A percentile compares a stretch with the other conserved stretches of the same genome.
Conservation (phyloP, 1,140 invertebrate species). For the Sitophilus oryzae region DNA sequence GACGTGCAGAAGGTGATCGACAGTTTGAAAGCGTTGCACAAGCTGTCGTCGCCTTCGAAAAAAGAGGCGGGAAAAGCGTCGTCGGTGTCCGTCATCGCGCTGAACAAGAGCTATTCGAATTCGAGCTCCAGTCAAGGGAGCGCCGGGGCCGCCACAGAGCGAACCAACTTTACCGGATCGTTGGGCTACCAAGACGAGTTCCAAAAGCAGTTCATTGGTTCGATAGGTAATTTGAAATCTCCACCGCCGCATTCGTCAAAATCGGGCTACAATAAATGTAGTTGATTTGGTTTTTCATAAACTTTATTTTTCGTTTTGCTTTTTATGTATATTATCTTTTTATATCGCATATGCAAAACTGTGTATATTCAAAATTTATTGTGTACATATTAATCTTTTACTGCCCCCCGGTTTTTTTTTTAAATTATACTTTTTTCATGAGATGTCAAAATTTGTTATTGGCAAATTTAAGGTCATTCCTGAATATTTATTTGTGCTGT, state of each 20-base stretch:
- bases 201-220: slow-evolving; percentile 40
- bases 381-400: slow-evolving; percentile 27
- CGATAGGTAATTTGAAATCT: slow-evolving; percentile 26
- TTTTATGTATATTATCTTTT: slow-evolving; percentile 10
- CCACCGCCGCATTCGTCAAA: neutral
- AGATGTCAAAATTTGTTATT: slow-evolving; percentile 20
- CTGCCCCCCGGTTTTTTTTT: slow-evolving; percentile 12
- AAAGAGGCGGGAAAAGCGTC: slow-evolving; percentile 25
- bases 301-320: neutral
- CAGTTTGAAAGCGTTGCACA: slow-evolving; percentile 38
- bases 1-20: slow-evolving; percentile 42
- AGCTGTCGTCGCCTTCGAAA: slow-evolving; percentile 35
- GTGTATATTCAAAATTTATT: slow-evolving; percentile 2
- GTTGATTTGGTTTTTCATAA: slow-evolving; percentile 22
- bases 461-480: slow-evolving; percentile 25
- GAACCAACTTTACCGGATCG: slow-evolving; percentile 15
- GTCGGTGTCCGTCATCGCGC: slow-evolving; percentile 40
- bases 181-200: slow-evolving; percentile 39
- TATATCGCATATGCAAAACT: neutral
- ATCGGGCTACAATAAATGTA: slow-evolving; percentile 32
- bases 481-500: slow-evolving; percentile 35
- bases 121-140: slow-evolving; percentile 16
- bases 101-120: slow-evolving; percentile 40
- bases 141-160: slow-evolving; percentile 9
- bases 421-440: neutral